phyloP scores from a whole-genome alignment of 2,888 invertebrate species.

The Caenorhabditis plicata region DNA sequence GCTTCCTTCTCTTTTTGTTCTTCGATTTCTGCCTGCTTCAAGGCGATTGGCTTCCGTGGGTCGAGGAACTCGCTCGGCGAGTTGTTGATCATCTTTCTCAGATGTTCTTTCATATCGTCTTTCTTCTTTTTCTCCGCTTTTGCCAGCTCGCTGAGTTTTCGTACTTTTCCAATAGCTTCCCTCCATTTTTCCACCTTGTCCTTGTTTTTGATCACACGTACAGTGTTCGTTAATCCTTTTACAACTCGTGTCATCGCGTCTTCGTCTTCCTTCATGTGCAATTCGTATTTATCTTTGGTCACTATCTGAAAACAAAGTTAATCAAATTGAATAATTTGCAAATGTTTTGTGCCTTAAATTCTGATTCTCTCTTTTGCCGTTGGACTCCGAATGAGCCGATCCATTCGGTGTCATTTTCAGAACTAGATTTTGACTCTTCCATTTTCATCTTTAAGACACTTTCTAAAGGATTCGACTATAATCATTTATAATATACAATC shows the following conservation, averaged over 20 bases:
- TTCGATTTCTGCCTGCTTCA: constrained; percentile 29
- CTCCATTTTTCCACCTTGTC: constrained; percentile 33
- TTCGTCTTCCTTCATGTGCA: constrained; percentile 25
- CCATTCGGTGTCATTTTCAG: constrained; percentile 38
- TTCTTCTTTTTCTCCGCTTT: constrained; percentile 38
- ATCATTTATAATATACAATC: constrained; percentile 1
- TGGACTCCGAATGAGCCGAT: constrained; percentile 46
- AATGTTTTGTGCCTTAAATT: too few relatives aligned
- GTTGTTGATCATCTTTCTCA: constrained; percentile 46
- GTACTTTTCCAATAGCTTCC: constrained; percentile 36
- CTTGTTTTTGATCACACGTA: constrained; percentile 49
- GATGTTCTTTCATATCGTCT: constrained; percentile 34
- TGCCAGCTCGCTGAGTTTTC: constrained; percentile 38
- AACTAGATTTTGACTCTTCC: constrained; percentile 9
- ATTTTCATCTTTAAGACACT: constrained; percentile 6
- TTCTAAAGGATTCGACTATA: background rate
- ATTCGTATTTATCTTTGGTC: constrained; percentile 25
- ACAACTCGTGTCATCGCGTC: constrained; percentile 40
- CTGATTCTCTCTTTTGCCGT: constrained; percentile 35
- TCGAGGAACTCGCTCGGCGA: constrained; percentile 48
- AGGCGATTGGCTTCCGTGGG: constrained; percentile 41
- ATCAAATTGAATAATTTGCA: too few relatives aligned
- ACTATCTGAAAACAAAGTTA: too few relatives aligned
- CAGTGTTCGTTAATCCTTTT: constrained; percentile 40
- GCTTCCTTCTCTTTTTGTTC: constrained; percentile 32